Evolutionary conservation across 2,797 vertebrate species (phyloP).

Genomic region (Coendou prehensilis): DNA sequence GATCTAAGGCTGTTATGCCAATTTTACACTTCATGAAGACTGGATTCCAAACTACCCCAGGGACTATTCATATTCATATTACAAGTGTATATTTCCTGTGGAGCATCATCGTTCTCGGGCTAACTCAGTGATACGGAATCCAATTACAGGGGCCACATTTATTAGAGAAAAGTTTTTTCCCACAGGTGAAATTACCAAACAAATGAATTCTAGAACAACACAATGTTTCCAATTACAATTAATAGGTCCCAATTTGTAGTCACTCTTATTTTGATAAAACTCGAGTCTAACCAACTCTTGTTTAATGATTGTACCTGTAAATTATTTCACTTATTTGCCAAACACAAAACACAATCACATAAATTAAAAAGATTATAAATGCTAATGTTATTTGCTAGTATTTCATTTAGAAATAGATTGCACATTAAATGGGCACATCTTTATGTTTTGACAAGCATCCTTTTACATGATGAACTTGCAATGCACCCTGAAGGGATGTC

Average conservation of each 20-base stretch:
- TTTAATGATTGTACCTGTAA: constrained; percentile 64
- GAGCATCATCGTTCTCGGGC: constrained; percentile 13
- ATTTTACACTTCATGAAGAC: constrained; percentile 71
- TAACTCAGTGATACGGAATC: constrained; percentile 53
- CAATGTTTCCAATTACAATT: constrained; percentile 63
- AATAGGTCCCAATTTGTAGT: constrained; percentile 30
- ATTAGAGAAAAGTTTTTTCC: constrained; percentile 20
- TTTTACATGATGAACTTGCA: not conserved
- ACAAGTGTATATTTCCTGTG: not conserved
- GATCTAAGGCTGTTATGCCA: constrained; percentile 60
- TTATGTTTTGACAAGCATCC: not conserved
- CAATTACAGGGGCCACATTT: constrained; percentile 59
- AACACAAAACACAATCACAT: constrained; percentile 29
- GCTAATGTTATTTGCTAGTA: constrained; percentile 3
- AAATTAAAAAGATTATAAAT: constrained; percentile 67
- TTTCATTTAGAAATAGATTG: constrained; percentile 25
- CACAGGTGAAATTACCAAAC: not conserved
- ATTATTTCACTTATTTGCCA: constrained; percentile 58
- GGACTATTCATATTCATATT: constrained; percentile 18
- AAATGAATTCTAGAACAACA: constrained; percentile 54
- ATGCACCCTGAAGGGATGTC: not conserved
- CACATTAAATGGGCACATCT: not conserved
- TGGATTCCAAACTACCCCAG: constrained; percentile 26
- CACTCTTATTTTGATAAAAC: constrained; percentile 54
- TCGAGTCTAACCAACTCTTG: constrained; percentile 26